Evolutionary conservation across 2,888 invertebrate species (phyloP), one percentile per base, ranked within the genome.

Genomic region (Dasysyrphus albostriatus): DNA sequence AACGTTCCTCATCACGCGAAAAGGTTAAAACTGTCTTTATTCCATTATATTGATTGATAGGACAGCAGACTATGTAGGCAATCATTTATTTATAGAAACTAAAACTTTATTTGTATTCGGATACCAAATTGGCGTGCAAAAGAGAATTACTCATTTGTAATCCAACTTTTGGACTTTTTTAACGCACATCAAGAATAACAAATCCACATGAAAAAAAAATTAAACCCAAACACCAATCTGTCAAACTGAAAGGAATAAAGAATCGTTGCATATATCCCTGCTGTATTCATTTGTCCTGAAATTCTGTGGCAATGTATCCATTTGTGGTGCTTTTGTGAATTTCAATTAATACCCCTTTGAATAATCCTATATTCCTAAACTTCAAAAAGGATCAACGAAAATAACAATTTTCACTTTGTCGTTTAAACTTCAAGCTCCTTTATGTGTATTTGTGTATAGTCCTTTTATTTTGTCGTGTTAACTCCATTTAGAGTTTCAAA

Each of bases 291-390:
- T 54, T 54, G n/a, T 54, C 12, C 54, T 24, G 2, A 51, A 24
- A 0, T 14, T 29, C 54, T 32, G 9, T 1, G 12, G 54, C 24
- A 14, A 29, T 24, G 51, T 54, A n/a, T 32, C 29, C 29, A 16
- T 54, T 7, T 54, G 51, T 54, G 29, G 51, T 24, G 14, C 51
- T 51, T 51, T 51, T 51, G 51, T 51, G 51, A 51, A 51, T 51
- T 51, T 24, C 24, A 51, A 29, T 29, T 24, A 51, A 51, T 29
- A 51, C 51, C 24, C 29, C 51, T 51, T 14, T 29, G 12, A 24
- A 5, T 24, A 51, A 51, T 29, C 29, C 51, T 12, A 12, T 24
- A 24, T 29, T 24, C 12, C 2, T 14, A 51, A 24, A 6, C 14
- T 51, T 29, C 24, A 51, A 24, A 51, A 51, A 51, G 51, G 51